Percentiles rank a stretch among this genome's conserved stretches.
These are phyloP conservation scores for Drosophila fuyamai DNA, from an alignment of 1,140 invertebrate species.

Conservation along the genomic window DNA sequence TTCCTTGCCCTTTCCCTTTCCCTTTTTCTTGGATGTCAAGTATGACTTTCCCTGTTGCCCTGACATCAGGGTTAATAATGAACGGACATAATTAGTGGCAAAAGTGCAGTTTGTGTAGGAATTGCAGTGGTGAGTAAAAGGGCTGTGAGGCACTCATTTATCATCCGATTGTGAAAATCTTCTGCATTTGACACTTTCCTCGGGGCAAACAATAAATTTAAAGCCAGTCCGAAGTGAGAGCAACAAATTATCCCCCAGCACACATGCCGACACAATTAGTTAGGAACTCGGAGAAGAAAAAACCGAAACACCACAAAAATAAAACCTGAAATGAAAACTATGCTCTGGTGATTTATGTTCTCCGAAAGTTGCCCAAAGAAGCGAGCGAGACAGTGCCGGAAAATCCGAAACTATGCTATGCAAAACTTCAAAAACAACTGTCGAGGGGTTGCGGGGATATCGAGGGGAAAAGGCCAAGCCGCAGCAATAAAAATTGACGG, in stretches of 20 bases:
- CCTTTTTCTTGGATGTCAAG: conserved; percentile 4
- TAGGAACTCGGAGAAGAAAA: conserved; percentile 19
- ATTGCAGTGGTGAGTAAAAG: conserved; percentile 22
- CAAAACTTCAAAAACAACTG: conserved; percentile 75
- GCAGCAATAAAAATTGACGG: conserved; percentile 71
- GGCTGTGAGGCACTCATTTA: conserved; percentile 27
- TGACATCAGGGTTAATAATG: conserved; percentile 72
- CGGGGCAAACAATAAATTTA: conserved; percentile 68
- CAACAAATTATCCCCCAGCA: conserved; percentile 55
- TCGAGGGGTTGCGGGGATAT: background rate
- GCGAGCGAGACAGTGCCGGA: conserved; percentile 19
- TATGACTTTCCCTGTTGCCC: conserved; percentile 42
- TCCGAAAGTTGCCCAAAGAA: conserved; percentile 48
- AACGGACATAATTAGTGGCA: conserved; percentile 68
- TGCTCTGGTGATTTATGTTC: conserved; percentile 71
- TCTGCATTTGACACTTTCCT: conserved; percentile 69
- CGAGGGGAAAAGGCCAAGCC: conserved; percentile 40
- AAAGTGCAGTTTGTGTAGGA: conserved; percentile 26
- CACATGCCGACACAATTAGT: conserved; percentile 56
- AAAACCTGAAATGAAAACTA: conserved; percentile 54
- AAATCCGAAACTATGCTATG: conserved; percentile 61
- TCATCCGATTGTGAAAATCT: conserved; percentile 58
- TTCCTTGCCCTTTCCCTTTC: background rate
- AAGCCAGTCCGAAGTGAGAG: conserved; percentile 66
- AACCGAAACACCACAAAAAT: conserved; percentile 42